Conservation (phyloP, 2,113 vertebrate species). For the Motacilla alba region DNA sequence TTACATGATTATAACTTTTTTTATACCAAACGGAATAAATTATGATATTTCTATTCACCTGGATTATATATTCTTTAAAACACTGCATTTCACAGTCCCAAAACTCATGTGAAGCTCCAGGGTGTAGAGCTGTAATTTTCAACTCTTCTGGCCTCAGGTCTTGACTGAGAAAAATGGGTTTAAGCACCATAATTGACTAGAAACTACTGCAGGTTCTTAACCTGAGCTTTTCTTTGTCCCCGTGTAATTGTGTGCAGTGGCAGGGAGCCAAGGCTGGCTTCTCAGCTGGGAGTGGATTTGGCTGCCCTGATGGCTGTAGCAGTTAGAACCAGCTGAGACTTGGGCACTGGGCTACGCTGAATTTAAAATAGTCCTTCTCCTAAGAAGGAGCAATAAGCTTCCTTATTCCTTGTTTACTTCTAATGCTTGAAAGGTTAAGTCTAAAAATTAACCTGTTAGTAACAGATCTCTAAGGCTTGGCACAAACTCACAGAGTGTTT, state of each 20-base stretch:
- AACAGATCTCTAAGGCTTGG: background rate
- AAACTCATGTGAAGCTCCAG: background rate
- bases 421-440: background rate
- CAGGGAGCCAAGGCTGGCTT: background rate
- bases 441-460: conserved; percentile 26
- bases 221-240: background rate
- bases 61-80: background rate
- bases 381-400: background rate
- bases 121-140: background rate
- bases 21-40: conserved; percentile 83
- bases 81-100: background rate
- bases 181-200: background rate
- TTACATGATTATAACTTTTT: conserved; percentile 78
- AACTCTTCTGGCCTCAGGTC: background rate
- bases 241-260: background rate
- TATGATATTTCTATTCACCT: conserved; percentile 79
- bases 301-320: background rate
- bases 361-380: background rate
- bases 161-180: background rate
- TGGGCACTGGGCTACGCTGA: background rate
- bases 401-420: background rate
- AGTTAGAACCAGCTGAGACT: background rate
- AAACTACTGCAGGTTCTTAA: background rate
- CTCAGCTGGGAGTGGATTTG: background rate
- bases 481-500: background rate